Conservation (phyloP, 64 coral and sea anemone genomes). For the Montipora cactus region DNA sequence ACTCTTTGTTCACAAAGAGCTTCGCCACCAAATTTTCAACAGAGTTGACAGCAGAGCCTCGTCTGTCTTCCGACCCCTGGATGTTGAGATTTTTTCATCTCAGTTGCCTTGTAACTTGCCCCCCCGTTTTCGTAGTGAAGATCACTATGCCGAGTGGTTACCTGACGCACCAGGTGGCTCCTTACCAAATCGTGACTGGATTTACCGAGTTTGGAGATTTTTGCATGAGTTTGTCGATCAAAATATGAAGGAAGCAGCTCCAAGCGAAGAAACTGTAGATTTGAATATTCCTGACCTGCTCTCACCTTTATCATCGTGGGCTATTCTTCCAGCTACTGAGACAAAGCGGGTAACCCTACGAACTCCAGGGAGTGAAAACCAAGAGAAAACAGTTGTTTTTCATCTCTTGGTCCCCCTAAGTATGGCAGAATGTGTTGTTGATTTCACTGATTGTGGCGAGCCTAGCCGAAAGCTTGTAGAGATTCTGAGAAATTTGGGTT, state of each 20-base stretch:
- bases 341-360: background rate
- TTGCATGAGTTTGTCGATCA: background rate
- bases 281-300: background rate
- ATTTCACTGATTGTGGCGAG: background rate
- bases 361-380: too few relatives aligned
- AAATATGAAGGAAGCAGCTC: background rate
- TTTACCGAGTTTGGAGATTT: constrained; percentile 56
- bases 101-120: background rate
- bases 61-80: constrained; percentile 35
- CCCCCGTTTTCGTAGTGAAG: background rate
- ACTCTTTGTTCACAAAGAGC: constrained; percentile 35
- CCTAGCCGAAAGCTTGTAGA: background rate
- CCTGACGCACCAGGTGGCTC: background rate
- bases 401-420: background rate
- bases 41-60: too few relatives aligned
- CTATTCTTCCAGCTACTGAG: constrained; percentile 24
- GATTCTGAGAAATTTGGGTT: background rate
- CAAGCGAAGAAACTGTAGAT: too few relatives aligned
- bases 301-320: constrained; percentile 5
- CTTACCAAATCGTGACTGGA: constrained; percentile 2
- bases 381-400: rapidly evolving
- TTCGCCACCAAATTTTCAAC: background rate
- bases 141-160: background rate
- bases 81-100: constrained; percentile 19
- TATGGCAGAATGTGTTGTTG: background rate